Evolutionary conservation across 2,113 vertebrate species (phyloP).

Genomic region (Budorcas taxicolor): DNA sequence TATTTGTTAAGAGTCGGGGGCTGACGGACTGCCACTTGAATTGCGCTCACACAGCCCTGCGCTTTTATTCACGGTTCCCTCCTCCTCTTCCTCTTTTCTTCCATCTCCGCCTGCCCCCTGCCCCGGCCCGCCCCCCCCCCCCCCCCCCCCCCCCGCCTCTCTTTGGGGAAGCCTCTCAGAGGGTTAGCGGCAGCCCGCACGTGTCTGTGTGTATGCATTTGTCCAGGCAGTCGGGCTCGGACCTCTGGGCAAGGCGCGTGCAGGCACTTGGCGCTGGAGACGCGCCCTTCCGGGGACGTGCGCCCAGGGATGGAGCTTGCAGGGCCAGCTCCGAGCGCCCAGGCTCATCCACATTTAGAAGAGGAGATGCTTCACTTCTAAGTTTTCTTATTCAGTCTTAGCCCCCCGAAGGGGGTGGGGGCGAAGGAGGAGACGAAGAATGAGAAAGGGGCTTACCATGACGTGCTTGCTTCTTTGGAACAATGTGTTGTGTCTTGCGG

Average conservation of each 20-base stretch:
- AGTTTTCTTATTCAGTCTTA: slow-evolving; percentile 63
- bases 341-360: neutral
- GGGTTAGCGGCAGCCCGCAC: neutral
- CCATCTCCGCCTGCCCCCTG: neutral
- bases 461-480: slow-evolving; percentile 71
- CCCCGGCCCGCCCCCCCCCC: too few species aligned
- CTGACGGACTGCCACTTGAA: slow-evolving; percentile 55
- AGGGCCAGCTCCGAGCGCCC: neutral
- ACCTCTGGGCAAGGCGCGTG: neutral
- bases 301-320: neutral
- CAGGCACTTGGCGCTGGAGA: neutral
- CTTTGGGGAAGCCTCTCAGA: neutral
- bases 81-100: neutral
- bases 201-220: neutral
- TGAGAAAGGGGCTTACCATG: slow-evolving; percentile 59
- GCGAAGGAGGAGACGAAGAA: neutral
- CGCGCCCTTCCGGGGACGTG: neutral
- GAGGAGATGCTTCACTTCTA: slow-evolving; percentile 50
- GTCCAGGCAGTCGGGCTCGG: neutral
- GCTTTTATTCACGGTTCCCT: slow-evolving; percentile 38
- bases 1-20: slow-evolving; percentile 43
- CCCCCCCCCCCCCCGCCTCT: too few species aligned
- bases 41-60: neutral
- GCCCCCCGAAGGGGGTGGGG: neutral
- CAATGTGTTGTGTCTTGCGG: slow-evolving; percentile 70